Base-by-base conservation (phyloP, 2,797 vertebrate genomes). In the Myiothlypis coronata region DNA sequence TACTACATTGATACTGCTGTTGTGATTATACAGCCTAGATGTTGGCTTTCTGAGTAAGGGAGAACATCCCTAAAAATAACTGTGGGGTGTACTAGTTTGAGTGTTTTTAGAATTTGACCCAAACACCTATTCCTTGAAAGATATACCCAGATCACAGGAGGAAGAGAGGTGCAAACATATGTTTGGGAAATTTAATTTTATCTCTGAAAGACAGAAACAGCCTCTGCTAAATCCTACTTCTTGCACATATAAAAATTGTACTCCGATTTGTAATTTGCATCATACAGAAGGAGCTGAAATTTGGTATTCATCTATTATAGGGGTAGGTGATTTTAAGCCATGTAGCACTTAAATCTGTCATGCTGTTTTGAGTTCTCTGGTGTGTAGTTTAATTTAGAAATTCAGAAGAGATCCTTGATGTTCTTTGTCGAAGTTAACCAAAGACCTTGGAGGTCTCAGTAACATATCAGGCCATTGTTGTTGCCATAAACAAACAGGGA, bases 71-170 rank as follows among this genome's bases (percentile, higher is more conserved):
- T 87, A 83, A 89, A 92, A 91, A 82, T 68, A 86, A 56, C 46
- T 50, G 14, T 63, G 24, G 34, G 16, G 7, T 72, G 68, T 76
- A 55, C 59, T 28, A 47, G 20, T 65, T 76, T 15, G 28, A 71
- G 27, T 22, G 34, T 18, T 89, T 94, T 79, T 82, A 87, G 74
- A 64, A 70, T 76, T 79, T 85, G 71, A 83, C 63, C 60, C 67
- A 80, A 94, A 60, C n/a, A 85, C 4, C 1, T 57, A 35, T 88
- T 75, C 44, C 35, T 63, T 80, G 85, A 52, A 93, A 94, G 21
- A 34, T 71, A 41, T 26, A 37, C 14, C 24, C 30, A 65, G 70
- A 61, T 72, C 55, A 86, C 53, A 83, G 46, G 14, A 78, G 46
- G 41, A 74, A 83, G 30, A 75, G 43, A 57, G 39, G 32, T 50